Base-by-base conservation (phyloP, 2,797 vertebrate species). In the Sebastiscus tertius region DNA sequence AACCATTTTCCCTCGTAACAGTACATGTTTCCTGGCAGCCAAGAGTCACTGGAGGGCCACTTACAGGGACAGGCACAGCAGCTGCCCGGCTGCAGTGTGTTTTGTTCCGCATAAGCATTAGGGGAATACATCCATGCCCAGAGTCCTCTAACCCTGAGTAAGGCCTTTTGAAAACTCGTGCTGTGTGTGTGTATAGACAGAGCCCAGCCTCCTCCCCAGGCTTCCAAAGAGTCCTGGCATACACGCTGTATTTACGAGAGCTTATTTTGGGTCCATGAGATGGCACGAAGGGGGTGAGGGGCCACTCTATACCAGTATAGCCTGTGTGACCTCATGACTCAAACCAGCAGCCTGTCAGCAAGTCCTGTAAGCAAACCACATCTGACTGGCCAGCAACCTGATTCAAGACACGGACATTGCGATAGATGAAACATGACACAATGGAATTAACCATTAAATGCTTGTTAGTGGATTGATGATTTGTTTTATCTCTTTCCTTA, bases 21-120 rank as follows among this genome's bases (percentile, higher is more conserved):
- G 65, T 66, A 39, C 66, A 69, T 79, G 87, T 84, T 88, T 86
- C 64, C 89, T 22, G 78, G 76, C 72, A 80, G 84, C 76, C 1
- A 39, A 89, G 89, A 77, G 86, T 69, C 80, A 52, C 67, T 84
- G 73, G 73, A 93, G 90, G 77, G 75, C 82, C 91, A 87, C 90
- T 92, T 77, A 80, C 63, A 58, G 72, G 69, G 76, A 77, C 82
- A 39, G 68, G 36, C 77, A 62, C 52, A 31, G 81, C 83, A 87
- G 83, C 84, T 78, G 83, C 42, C 52, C 58, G 18, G 79, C 77
- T 87, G 33, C 11, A 62, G 63, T 60, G 69, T 61, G 76, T 80
- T 90, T 85, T 84, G 61, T 79, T 83, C 80, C 27, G 54, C 69
- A 39, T 12, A 63, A 64, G 78, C 76, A 81, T 68, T 63, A 42